Evolutionary conservation across 2,113 vertebrate genomes (phyloP), one percentile per base, ranked within the genome.

Genomic region (Trochalopteron elliotii): DNA sequence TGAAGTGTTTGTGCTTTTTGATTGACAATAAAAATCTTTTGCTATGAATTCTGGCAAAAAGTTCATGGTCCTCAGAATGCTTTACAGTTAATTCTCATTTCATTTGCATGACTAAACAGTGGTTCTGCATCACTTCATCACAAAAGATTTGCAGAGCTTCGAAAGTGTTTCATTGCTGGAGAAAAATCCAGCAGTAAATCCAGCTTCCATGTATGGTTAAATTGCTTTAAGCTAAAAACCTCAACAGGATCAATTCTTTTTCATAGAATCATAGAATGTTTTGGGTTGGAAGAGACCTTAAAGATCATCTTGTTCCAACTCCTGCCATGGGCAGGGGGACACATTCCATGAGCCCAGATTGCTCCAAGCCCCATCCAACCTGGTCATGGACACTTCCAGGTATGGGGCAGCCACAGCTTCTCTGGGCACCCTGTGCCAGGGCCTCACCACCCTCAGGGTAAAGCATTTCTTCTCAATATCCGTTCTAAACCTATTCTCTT

Each of bases 71-170:
- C 63, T 63, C 64, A 78, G 76, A 81, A 96, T 57, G 71, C 44
- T 90, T 75, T 90, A 71, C 82, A 57, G 82, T 84, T 91, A 93
- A 95, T 70, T 90, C 35, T 90, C 53, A 31, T 93, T 95, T 94
- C 55, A 90, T 94, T 96, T 96, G 81, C 83, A 90, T 90, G 86
- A 93, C 81, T 76, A 82, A 96, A 91, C 59, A 61, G 79, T 79
- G 87, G 75, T 93, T 97, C 78, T 90, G 93, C 75, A 88, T 70
- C 9, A 3, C 60, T 91, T 93, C 77, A 28, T 88, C 69, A 78
- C 72, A 93, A 93, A 96, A 94, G 86, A 74, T 39, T 81, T 83
- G 49, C 52, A 59, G 68, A 89, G n/a, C 42, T 71, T 79, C 12
- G 4, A 71, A 76, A 52, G 40, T 35, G 28, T 69, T 91, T 83